Conservation (phyloP, 2,888 invertebrate species). For the Drosophila limbata region DNA sequence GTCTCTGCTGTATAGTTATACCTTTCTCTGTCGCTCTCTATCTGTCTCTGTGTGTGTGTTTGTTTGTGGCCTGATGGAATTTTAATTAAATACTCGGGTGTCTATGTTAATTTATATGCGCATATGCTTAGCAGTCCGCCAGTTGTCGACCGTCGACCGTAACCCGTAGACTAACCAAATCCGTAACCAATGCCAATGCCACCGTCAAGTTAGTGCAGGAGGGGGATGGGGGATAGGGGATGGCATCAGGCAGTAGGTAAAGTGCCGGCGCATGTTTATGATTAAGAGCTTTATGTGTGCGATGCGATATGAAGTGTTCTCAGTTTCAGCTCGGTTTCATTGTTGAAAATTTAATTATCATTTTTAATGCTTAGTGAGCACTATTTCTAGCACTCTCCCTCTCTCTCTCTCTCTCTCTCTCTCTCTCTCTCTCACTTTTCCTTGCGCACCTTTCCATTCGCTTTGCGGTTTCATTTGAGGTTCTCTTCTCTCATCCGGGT, state of each 20-base stretch:
- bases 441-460: slow-evolving; percentile 3
- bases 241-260: slow-evolving; percentile 46
- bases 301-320: slow-evolving; percentile 21
- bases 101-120: slow-evolving; percentile 81
- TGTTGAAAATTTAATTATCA: slow-evolving; percentile 81
- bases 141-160: slow-evolving; percentile 10
- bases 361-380: slow-evolving; percentile 80
- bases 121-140: slow-evolving; percentile 72
- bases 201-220: slow-evolving; percentile 14
- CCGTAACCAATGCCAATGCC: slow-evolving; percentile 2
- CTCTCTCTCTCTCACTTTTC: background rate
- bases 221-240: background rate
- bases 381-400: slow-evolving; percentile 60
- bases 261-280: slow-evolving; percentile 81
- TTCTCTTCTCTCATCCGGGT: slow-evolving; percentile 7
- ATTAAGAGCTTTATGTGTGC: slow-evolving; percentile 72
- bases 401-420: too few relatives aligned
- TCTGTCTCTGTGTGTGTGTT: slow-evolving; percentile 33
- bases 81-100: slow-evolving; percentile 80
- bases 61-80: slow-evolving; percentile 73
- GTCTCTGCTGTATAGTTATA: background rate
- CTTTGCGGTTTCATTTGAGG: slow-evolving; percentile 56
- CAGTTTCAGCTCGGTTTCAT: slow-evolving; percentile 65
- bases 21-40: background rate
- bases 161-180: slow-evolving; percentile 3